Evolutionary conservation across 2,113 vertebrate species (phyloP), one percentile per base, ranked within the genome.

Genomic region (Accipiter virgatus): DNA sequence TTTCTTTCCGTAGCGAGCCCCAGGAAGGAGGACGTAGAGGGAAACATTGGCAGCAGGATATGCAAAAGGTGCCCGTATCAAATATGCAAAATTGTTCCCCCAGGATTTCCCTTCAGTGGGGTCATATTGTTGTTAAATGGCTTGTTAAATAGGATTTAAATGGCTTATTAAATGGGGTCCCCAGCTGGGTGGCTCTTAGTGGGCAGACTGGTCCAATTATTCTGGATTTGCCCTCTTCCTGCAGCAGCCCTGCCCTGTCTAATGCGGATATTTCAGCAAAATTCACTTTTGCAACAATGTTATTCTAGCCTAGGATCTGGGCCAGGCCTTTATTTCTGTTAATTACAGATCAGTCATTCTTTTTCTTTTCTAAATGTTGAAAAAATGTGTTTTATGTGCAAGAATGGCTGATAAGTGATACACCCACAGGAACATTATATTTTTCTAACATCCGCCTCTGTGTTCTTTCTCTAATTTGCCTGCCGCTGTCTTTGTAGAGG

Each of bases 141-240:
- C 66, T 95, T 94, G 95, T 97, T 96, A 97, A 97, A 97, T 87
- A 89, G 97, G 93, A 95, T 97, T 97, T 92, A 95, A 94, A 92
- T 92, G 71, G 85, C 78, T 93, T 96, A 79, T 94, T 91, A 93
- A 96, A 73, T 29, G 62, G 81, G 53, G 53, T 93, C 42, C 86
- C 91, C 93, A 95, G 89, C 93, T 94, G 97, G 81, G 62, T 85
- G 45, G 81, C 86, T 91, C 58, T 93, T 93, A 81, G 78, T 87
- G 86, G 91, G 45, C 90, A 96, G 63, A 62, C 86, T 66, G 82
- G 91, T 88, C 78, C 81, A 85, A 85, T 95, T 95, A 94, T 91
- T 77, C 71, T 65, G 74, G 81, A 75, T 93, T 80, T 95, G 62
- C 73, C 91, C 58, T 95, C 56, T 90, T 96, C 84, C 84, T 95